Percentiles rank a stretch among this genome's conserved stretches.
These are phyloP conservation scores for Ostrea edulis DNA, from an alignment of 1,140 invertebrate species.

Conservation along the genomic window DNA sequence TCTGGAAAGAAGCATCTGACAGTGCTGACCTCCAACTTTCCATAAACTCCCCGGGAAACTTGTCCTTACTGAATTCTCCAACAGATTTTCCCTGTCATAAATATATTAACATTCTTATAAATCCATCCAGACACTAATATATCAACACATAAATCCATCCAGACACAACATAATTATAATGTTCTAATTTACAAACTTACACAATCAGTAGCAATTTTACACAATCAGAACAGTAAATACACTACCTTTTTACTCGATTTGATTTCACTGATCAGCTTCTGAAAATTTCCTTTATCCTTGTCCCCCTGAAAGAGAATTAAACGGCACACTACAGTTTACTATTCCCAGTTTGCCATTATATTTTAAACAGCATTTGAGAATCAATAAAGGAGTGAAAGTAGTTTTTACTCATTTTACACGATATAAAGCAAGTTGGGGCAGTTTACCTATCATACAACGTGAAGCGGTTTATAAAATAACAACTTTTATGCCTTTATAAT, in stretches of 20 bases:
- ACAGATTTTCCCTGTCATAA: slow-evolving; percentile 87
- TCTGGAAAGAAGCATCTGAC: slow-evolving; percentile 89
- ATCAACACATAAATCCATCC: neutral
- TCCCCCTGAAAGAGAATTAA: slow-evolving; percentile 86
- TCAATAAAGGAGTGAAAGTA: no score
- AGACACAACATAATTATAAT: neutral
- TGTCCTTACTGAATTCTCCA: slow-evolving; percentile 97
- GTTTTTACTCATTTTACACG: no score
- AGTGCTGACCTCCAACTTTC: slow-evolving; percentile 92
- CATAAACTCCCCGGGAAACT: slow-evolving; percentile 95
- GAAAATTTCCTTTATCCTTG: slow-evolving; percentile 97
- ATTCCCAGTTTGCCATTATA: no score
- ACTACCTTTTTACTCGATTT: slow-evolving; percentile 89
- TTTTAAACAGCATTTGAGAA: no score
- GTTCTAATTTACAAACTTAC: neutral
- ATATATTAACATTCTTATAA: neutral
- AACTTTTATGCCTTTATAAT: no score
- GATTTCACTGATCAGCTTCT: slow-evolving; percentile 91
- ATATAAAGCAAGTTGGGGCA: no score
- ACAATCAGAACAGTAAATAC: neutral
- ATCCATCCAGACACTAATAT: neutral
- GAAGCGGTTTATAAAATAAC: no score
- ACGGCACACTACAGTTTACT: neutral
- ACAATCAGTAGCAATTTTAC: neutral
- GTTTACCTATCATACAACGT: no score